Evolutionary conservation across 2,888 invertebrate species (phyloP).

Genomic region (Calliopum simillimum): DNA sequence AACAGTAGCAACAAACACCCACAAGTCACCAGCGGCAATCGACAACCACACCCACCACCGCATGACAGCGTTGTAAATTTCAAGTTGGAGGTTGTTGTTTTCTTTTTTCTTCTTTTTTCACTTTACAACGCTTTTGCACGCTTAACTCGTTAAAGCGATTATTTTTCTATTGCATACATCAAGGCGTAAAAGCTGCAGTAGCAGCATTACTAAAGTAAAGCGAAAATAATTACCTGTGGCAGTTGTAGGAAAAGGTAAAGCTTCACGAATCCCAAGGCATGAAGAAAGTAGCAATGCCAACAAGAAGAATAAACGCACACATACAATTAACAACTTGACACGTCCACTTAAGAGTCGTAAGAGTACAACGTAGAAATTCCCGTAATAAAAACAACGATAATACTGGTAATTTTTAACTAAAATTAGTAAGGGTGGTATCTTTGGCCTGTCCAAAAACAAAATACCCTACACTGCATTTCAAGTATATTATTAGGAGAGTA

Average conservation of each 20-base stretch:
- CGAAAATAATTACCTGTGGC: constrained; percentile 28
- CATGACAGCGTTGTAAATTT: no score
- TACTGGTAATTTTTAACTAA: no score
- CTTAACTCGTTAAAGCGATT: constrained; percentile 29
- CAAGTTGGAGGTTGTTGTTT: not conserved
- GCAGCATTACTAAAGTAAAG: constrained; percentile 10
- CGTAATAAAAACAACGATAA: no score
- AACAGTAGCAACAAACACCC: no score
- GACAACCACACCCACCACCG: no score
- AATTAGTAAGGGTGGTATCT: no score
- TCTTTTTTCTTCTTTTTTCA: not conserved
- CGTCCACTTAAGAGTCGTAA: not conserved
- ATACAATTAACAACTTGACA: not conserved
- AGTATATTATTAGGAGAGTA: no score
- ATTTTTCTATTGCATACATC: constrained; percentile 24
- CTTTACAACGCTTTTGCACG: constrained; percentile 9
- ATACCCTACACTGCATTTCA: no score
- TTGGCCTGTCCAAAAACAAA: no score
- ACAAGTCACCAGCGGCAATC: no score
- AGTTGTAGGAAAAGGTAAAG: constrained; percentile 10
- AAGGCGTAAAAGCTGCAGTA: not conserved
- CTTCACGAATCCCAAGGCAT: not conserved
- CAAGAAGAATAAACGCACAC: not conserved
- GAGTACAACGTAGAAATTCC: not conserved
- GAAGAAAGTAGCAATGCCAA: not conserved